Base-by-base conservation (phyloP, 1,140 invertebrate genomes). In the Psilanteris sp. region DNA sequence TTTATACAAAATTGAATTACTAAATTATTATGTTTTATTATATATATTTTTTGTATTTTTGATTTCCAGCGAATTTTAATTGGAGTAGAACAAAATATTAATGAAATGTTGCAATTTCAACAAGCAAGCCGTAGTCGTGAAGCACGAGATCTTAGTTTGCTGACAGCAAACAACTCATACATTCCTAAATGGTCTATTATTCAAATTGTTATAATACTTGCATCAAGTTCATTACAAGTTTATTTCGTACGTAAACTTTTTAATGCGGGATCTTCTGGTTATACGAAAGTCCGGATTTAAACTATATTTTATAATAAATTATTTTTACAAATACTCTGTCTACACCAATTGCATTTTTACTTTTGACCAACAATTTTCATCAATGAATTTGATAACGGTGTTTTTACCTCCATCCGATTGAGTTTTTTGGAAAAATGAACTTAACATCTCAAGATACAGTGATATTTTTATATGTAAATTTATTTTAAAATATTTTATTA, bases 211-310 rank as follows among this genome's bases (percentile, higher is more conserved):
- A 93, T 96, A 1, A 94, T 98, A 70, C 85, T 93, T 14, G 89
- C 90, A 0, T 94, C 95, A 0, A 94, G 93, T 13, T 89, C 91
- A 7, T 78, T 94, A 20, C 94, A 97, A 90, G 95, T 97, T 0
- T 96, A 93, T 83, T 97, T 97, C 88, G 93, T 98, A 5, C 91
- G 94, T 70, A 95, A 95, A 89, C 88, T 98, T 1, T 98, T 98
- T 84, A 93, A 96, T 71, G 91, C 92, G 0, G 94, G 93, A 81
- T 90, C 90, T 34, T 86, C 87, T n/a, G 91, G 91, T 52, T 88
- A 90, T 9, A 90, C 90, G 3, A 92, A 89, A 79, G 89, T 89
- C 13, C 88, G 91, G 50, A 92, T 92, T 66, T 92, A 86, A 89
- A 18, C n/a, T n/a, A n/a, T n/a, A n/a, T n/a, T n/a, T n/a, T n/a